A percentile compares a stretch with the other conserved stretches of the same genome.
phyloP scores from a whole-genome alignment of 2,888 invertebrate species.

The Agrilus mali region DNA sequence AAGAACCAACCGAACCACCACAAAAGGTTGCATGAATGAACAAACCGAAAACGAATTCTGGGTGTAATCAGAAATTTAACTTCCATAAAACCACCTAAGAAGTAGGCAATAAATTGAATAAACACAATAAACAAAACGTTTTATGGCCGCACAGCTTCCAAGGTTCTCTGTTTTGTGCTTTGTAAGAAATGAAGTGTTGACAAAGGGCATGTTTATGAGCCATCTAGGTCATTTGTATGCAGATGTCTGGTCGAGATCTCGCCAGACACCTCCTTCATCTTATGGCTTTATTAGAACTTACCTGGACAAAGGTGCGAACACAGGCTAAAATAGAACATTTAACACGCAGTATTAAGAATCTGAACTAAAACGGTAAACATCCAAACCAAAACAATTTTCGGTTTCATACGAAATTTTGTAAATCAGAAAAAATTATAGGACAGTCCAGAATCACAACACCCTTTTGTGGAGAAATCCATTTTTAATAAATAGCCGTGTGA shows the following conservation, averaged over 20 bases:
- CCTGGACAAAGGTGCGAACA: slow-evolving; percentile 11
- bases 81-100: slow-evolving; percentile 22
- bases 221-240: slow-evolving; percentile 26
- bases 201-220: slow-evolving; percentile 29
- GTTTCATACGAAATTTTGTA: too few relatives aligned
- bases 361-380: not conserved
- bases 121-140: slow-evolving; percentile 31
- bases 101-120: slow-evolving; percentile 28
- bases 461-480: too few relatives aligned
- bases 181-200: slow-evolving; percentile 27
- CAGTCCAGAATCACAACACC: too few relatives aligned
- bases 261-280: slow-evolving; percentile 14
- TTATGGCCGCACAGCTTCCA: slow-evolving; percentile 26
- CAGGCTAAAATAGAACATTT: slow-evolving; percentile 4
- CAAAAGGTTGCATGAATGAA: too few relatives aligned
- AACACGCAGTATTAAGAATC: too few relatives aligned
- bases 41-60: slow-evolving; percentile 16
- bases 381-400: too few relatives aligned
- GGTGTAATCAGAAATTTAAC: slow-evolving; percentile 24
- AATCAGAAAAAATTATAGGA: too few relatives aligned
- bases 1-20: too few relatives aligned
- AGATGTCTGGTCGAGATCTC: slow-evolving; percentile 17
- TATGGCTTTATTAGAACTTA: slow-evolving; percentile 25
- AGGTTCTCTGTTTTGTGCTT: slow-evolving; percentile 19
- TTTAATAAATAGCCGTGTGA: too few relatives aligned